phyloP scores from a whole-genome alignment of 2,888 invertebrate genomes.

The Scaptomyza flava region DNA sequence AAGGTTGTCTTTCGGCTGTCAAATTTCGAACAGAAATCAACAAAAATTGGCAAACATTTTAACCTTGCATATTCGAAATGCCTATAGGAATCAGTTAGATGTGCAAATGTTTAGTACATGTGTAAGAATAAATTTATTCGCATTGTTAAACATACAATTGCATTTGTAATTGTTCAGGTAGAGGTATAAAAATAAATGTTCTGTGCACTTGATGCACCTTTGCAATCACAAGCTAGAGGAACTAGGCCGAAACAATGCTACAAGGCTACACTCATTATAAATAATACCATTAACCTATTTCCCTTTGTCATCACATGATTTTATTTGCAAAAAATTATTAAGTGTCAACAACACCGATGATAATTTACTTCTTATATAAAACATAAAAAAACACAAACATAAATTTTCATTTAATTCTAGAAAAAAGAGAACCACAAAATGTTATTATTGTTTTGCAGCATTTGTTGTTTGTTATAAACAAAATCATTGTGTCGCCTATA shows the following conservation, averaged over 20 bases:
- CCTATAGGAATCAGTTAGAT: neutral
- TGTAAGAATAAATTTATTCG: constrained; percentile 10
- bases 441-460: constrained; percentile 35
- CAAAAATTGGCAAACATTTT: constrained; percentile 44
- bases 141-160: constrained; percentile 19
- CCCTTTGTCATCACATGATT: constrained; percentile 49
- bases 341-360: constrained; percentile 35
- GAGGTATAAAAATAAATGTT: constrained; percentile 11
- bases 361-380: neutral
- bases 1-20: constrained; percentile 59
- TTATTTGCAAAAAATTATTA: constrained; percentile 16
- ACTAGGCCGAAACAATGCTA: constrained; percentile 10
- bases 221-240: constrained; percentile 8
- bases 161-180: constrained; percentile 12
- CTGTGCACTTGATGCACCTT: constrained; percentile 1
- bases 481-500: constrained; percentile 51
- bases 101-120: neutral
- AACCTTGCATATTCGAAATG: constrained; percentile 48
- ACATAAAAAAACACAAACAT: constrained; percentile 24
- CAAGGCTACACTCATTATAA: constrained; percentile 33
- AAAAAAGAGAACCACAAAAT: constrained; percentile 31
- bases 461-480: constrained; percentile 42
- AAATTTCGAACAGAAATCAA: constrained; percentile 29
- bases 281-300: constrained; percentile 55
- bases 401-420: constrained; percentile 48